Base-by-base conservation (phyloP, 30 jellyfish, hydroid and myxozoan species). In the Catostylus mosaicus region DNA sequence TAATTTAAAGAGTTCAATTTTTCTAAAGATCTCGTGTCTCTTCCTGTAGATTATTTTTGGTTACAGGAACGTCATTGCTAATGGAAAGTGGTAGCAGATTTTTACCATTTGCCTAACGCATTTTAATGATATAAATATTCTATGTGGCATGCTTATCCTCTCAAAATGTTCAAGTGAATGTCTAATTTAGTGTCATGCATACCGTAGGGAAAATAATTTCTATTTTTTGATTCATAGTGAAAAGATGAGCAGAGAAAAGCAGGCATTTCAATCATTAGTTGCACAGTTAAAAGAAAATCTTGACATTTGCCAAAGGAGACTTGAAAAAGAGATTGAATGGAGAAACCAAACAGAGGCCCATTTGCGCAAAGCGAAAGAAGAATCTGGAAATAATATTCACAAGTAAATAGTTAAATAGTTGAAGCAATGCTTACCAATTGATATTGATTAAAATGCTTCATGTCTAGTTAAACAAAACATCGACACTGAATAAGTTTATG, bases 301-400 rank as follows among this genome's bases (percentile, higher is more conserved):
- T 30, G 64, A 75, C 27, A 56, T 56, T 3, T 75, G 76, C 16
- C 87, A 75, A 56, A 69, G 33, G 10, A 52, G 75, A 35, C 70
- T 75, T 35, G 37, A 57, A 5, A 56, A 52, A 30, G 76, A 75
- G 57, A 69, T n/a, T 4, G 64, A 51, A 56, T 75, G 87, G 87
- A 52, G 62, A 12, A 57, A 52, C 3, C 7, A 26, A 3, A 45
- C 76, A 8, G 87, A 75, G 30, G 68, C 16, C 1, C 33, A 51
- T 2, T 51, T 24, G 50, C 37, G 62, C 18, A 19, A 56, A 57
- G 19, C 33, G 23, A 75, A 75, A 30, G 61, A 52, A 18, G 76
- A 75, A 16, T 45, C 61, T 6, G 65, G 16, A 18, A 26, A 31
- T 18, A 45, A 45, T 19, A 51, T 56, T 16, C 34, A 47, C 9